Evolutionary conservation across 2,888 invertebrate genomes (phyloP).

Genomic region (Phortica magna): DNA sequence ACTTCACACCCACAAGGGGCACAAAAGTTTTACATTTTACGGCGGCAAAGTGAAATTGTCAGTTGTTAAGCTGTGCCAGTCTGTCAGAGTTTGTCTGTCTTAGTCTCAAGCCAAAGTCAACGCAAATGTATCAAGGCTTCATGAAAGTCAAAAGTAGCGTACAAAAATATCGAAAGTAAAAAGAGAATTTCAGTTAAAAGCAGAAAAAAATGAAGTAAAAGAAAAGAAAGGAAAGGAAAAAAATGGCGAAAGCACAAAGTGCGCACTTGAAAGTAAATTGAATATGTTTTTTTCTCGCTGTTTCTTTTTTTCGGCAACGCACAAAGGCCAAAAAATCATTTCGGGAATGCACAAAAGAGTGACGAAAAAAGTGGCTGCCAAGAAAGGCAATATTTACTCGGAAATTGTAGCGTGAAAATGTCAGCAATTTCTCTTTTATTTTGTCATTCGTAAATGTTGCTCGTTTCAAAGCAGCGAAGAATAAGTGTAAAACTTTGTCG

Average conservation of each 20-base stretch:
- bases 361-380: not conserved
- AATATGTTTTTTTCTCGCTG: slow-evolving; percentile 43
- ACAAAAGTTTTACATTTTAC: slow-evolving; percentile 50
- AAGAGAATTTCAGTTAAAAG: slow-evolving; percentile 24
- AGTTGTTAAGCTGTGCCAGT: slow-evolving; percentile 59
- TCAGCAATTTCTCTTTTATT: not conserved
- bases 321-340: slow-evolving; percentile 8
- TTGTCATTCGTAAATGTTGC: not conserved
- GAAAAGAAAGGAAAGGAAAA: not conserved
- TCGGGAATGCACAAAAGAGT: not conserved
- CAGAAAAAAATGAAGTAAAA: slow-evolving; percentile 3
- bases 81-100: too few species aligned
- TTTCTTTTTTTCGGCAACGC: slow-evolving; percentile 5
- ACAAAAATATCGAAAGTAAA: not conserved
- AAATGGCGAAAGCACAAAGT: slow-evolving; percentile 24
- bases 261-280: slow-evolving; percentile 50
- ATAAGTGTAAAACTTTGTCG: not conserved
- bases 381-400: not conserved
- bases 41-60: slow-evolving; percentile 65
- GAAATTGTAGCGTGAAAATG: slow-evolving; percentile 17
- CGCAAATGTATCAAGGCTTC: slow-evolving; percentile 33
- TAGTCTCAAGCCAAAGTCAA: slow-evolving; percentile 57
- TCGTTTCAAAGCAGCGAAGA: not conserved
- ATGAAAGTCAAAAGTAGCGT: slow-evolving; percentile 61
- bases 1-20: not conserved